These are phyloP conservation scores for Capromys pilorides DNA, from an alignment of 2,797 vertebrate genomes.

Conservation along the genomic window DNA sequence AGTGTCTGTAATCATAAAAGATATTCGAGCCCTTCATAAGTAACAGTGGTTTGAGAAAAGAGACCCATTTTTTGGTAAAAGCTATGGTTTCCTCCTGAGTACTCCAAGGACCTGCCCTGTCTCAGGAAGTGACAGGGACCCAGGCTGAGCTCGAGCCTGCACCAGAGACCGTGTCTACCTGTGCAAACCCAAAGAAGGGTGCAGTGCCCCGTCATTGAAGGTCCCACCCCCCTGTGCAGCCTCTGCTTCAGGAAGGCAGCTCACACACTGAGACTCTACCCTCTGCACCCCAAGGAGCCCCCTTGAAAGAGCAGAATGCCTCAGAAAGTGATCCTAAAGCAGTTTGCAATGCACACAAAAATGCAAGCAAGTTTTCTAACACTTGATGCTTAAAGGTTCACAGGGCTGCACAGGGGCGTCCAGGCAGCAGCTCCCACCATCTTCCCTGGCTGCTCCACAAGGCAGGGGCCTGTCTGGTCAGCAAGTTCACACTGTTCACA, in stretches of 20 bases:
- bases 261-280: neutral
- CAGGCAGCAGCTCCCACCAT: neutral
- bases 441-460: neutral
- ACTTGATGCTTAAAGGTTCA: neutral
- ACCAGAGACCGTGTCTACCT: neutral
- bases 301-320: neutral
- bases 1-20: neutral
- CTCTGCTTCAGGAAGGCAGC: neutral
- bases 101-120: neutral
- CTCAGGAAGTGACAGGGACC: neutral
- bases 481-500: neutral
- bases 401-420: neutral
- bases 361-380: neutral
- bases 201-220: neutral
- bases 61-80: neutral
- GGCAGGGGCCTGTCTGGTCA: neutral
- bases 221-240: neutral
- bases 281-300: neutral
- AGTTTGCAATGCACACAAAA: conserved; percentile 8
- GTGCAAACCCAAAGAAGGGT: neutral
- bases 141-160: neutral
- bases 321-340: neutral
- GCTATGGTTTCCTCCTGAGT: neutral
- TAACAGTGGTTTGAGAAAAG: neutral
- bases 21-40: neutral